Evolutionary conservation across 2,888 invertebrate species (phyloP), one percentile per base, ranked within the genome.

Genomic region (Zonitis immaculata): DNA sequence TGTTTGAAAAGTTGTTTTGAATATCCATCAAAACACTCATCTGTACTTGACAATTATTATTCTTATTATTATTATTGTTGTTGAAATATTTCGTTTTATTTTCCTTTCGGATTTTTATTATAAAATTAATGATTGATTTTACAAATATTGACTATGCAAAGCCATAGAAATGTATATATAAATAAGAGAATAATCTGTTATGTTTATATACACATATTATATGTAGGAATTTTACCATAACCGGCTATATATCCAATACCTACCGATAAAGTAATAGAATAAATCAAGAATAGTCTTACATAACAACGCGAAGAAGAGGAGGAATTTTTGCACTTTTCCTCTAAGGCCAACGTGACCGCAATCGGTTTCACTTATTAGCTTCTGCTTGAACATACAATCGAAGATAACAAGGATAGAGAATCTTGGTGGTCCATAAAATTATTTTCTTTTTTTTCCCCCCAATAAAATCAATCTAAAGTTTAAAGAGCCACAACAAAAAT

Each of bases 311-410:
- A 44, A 44, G 44, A 44, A 16, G 44, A 28, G 22, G 28, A 44
- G 25, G 44, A 44, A 44, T 27, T 26, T 44, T 44, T 35, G 27
- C 25, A 27, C 44, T 26, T 44, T 16, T 44, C 44, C 28, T 28
- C n/a, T n/a, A 27, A 44, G 44, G 44, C 44, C 28, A 44, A 44
- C 44, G 28, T 44, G 44, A 44, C 44, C 28, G 7, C 35, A 35
- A 35, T 35, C 18, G 35, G 35, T 35, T 35, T 35, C 35, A 35
- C 35, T 35, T 35, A 35, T 35, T 35, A 35, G 35, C 35, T 35
- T 35, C 35, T 35, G 35, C 35, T 35, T 35, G 35, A 18, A 35
- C 18, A 35, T 7, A 44, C 26, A 28, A 28, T 27, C 28, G n/a
- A n/a, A 22, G 20, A 16, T 44, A 44, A 44, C 44, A 27, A 44